Evolutionary conservation across 2,797 vertebrate genomes (phyloP), one percentile per base, ranked within the genome.

Genomic region (Pyrrhura leucotis): DNA sequence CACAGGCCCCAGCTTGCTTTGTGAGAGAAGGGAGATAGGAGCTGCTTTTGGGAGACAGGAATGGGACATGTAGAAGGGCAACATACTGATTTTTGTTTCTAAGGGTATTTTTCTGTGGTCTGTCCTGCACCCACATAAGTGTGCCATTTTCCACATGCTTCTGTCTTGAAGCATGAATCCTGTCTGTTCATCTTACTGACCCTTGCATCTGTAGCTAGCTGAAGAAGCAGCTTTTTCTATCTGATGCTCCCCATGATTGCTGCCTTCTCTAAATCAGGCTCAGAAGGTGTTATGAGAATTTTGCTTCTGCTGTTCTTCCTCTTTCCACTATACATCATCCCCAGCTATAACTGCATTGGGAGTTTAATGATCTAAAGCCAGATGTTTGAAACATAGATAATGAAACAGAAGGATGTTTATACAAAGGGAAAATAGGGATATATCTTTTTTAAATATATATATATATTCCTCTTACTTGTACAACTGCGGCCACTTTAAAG

Each of bases 401-500:
- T 61, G 88, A 75, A 44, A 66, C 35, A 73, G 71, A 81, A 94
- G 61, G 40, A 66, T 95, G 51, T 88, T 93, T 81, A 85, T 91
- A 76, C 62, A 67, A 63, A 44, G 18, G 29, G 54, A 95, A 94
- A 85, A 21, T 26, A 81, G 47, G 23, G 35, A 14, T 59, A 51
- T 83, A 50, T 88, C 6, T 83, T 61, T 77, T 74, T 76, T 19
- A 3, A 29, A 65, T 17, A 20, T 51, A 73, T 53, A 76, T 45
- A 76, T 45, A 21, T 95, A 86, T 90, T 91, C 51, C 35, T 77
- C n/a, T 39, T 85, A 35, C 12, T 56, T 20, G 26, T 59, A 45
- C 7, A 75, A 25, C 17, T 93, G 12, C 42, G 58, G 23, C 58
- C 35, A 63, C 47, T 76, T 91, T 71, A 54, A 89, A 90, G 54